Evolutionary conservation across 2,113 vertebrate species (phyloP), one percentile per base, ranked within the genome.

Genomic region (Solenodon paradoxus): DNA sequence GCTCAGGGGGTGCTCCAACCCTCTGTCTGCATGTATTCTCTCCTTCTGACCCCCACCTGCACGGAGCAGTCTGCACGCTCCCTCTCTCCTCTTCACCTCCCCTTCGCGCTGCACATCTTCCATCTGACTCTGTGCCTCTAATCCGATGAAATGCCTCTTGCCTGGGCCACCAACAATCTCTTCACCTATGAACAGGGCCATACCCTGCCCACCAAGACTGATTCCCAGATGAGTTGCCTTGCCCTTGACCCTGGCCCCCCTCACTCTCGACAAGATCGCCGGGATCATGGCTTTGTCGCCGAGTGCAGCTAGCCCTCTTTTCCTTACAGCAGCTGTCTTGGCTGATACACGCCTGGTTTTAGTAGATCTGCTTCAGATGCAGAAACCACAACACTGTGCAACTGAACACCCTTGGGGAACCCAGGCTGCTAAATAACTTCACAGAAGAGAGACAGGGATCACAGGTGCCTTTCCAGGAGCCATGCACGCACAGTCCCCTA

Each of bases 1-100:
- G 0, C 53, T 5, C 42, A 1, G 40, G 0, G 4, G 2, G 38
- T 20, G 19, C 75, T 51, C 9, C 1, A 13, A 5, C 5, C 3
- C 32, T 69, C 42, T 64, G 47, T 6, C 87, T 15, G 38, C 20
- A 5, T 17, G 17, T 7, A 24, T 45, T 32, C 68, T 51, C 53
- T 45, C 75, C 24, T 81, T 6, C 59, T 26, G 7, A 7, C 87
- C 61, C 16, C 20, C 40, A n/a, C 35, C 35, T 35, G 13, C 3
- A 1, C 17, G 24, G 35, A 12, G 71, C 4, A 69, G 35, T 51
- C 35, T 55, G 30, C 15, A 5, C 11, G 20, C 55, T 71, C 19
- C 0, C 0, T 15, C 6, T 1, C 40, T 9, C 28, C 15, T 45
- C 53, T 63, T 79, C 61, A 8, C 32, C 51, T n/a, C 49, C 6